Conservation (phyloP, 2,113 vertebrate species). For the Otolemur garnettii region DNA sequence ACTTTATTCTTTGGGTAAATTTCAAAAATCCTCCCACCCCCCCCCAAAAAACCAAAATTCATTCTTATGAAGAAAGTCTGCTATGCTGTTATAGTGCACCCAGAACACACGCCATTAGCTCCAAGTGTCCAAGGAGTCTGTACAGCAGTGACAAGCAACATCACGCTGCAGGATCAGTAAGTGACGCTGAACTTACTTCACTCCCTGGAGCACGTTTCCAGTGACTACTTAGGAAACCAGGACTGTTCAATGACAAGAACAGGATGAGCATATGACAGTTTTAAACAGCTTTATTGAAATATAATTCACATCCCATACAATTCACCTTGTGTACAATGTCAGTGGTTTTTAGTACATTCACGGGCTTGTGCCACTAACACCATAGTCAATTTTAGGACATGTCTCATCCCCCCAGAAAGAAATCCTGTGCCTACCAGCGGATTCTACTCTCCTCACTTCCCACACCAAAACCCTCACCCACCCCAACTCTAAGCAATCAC, state of each 20-base stretch:
- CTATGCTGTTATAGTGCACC: neutral
- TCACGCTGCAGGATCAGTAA: neutral
- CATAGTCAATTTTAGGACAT: neutral
- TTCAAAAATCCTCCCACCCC: neutral
- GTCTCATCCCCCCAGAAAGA: neutral
- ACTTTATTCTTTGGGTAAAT: slow-evolving; percentile 27
- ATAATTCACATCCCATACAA: neutral
- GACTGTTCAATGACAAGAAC: neutral
- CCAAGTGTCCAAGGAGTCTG: neutral
- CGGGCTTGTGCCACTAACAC: neutral
- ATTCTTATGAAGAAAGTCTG: neutral
- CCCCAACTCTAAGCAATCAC: neutral
- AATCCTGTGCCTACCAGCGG: neutral
- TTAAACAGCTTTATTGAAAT: slow-evolving; percentile 54
- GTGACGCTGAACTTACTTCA: neutral
- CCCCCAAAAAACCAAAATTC: neutral
- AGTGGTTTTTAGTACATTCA: neutral
- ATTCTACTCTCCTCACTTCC: neutral
- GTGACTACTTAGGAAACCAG: neutral
- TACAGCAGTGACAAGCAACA: neutral
- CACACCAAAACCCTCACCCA: neutral
- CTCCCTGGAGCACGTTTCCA: neutral
- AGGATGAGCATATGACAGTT: neutral
- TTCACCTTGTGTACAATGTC: neutral
- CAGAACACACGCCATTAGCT: neutral